Evolutionary conservation across 2,113 vertebrate species (phyloP), one percentile per base, ranked within the genome.

Genomic region (Bos indicus): DNA sequence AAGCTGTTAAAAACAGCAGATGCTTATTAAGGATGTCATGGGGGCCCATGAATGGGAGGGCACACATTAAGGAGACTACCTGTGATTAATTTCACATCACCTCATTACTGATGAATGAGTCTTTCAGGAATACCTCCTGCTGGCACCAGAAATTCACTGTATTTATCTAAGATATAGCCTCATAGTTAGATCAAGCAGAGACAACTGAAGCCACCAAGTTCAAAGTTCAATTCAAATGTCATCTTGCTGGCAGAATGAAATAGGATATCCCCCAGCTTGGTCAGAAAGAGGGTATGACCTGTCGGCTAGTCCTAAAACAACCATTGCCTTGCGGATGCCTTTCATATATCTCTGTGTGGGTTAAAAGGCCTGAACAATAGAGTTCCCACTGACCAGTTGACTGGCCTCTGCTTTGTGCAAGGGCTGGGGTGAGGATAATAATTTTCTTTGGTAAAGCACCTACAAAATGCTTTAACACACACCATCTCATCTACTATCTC

Each of bases 41-140:
- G 74, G 43, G 88, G 71, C 28, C 12, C 74, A 71, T 1, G n/a
- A 93, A 88, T 48, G 54, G 74, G 88, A 93, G 86, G 94, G 57
- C 26, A 51, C 62, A 67, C 94, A 90, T 84, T 83, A 74, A 59
- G 60, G n/a, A 96, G 80, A 95, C 88, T 81, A 52, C 84, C 80
- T 97, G 74, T 87, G 91, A 97, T 96, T 96, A 91, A 93, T 91
- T 92, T 88, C 85, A 92, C 88, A 93, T 89, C 92, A 94, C 71
- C 30, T 94, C 33, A 36, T 92, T 71, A 89, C 92, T 71, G 36
- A 71, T 5, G 71, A 97, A 96, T 13, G 81, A 40, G 71, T 94
- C 95, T 98, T 96, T 96, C 88, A 97, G 96, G 54, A 96, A 93
- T 91, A 93, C 87, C 87, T 90, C 95, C 94, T 88, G 88, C 83